These are phyloP conservation scores for Tachysurus vachellii DNA, from an alignment of 2,113 vertebrate genomes.

Conservation along the genomic window DNA sequence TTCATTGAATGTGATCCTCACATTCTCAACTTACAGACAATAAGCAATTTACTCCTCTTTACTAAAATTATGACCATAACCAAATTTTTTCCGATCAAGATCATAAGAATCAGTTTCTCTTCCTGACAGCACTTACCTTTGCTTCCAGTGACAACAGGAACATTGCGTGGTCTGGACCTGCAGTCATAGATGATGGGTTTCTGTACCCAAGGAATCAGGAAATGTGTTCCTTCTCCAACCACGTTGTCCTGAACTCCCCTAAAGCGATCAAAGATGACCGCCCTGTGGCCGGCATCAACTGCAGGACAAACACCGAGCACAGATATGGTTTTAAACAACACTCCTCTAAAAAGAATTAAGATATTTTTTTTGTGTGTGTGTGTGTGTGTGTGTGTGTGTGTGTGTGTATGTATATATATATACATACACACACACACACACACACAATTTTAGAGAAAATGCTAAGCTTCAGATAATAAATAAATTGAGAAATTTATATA, in stretches of 20 bases:
- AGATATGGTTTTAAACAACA: background rate
- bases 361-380: too few species aligned
- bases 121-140: conserved; percentile 79
- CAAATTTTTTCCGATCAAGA: background rate
- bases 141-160: conserved; percentile 95
- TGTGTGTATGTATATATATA: too few species aligned
- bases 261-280: conserved; percentile 95
- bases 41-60: background rate
- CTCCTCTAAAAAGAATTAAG: background rate
- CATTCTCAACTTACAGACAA: background rate
- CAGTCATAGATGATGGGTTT: conserved; percentile 96
- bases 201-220: conserved; percentile 97
- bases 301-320: background rate
- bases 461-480: too few species aligned
- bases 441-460: too few species aligned
- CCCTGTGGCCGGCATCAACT: conserved; percentile 95
- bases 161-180: conserved; percentile 91
- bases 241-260: conserved; percentile 86
- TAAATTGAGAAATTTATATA: background rate
- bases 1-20: background rate
- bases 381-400: too few species aligned
- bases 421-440: too few species aligned
- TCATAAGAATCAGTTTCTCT: background rate
- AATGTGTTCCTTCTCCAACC: conserved; percentile 92
- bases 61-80: background rate